These are phyloP conservation scores for Chalcis sispes DNA, from an alignment of 2,888 invertebrate species.

Conservation along the genomic window DNA sequence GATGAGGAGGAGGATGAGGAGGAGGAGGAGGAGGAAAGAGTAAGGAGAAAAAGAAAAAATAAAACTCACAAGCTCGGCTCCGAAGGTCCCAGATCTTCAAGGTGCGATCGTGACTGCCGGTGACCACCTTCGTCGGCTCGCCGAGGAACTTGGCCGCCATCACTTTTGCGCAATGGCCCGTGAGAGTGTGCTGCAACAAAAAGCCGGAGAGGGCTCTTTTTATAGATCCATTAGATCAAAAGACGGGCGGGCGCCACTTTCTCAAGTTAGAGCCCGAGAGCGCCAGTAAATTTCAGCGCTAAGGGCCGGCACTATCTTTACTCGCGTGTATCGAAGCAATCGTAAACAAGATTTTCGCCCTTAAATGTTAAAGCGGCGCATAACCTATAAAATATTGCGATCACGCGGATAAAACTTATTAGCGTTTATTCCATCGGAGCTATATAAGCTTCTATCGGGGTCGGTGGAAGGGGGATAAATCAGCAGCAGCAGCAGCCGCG, in stretches of 20 bases:
- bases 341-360: slow-evolving; percentile 30
- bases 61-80: slow-evolving; percentile 88
- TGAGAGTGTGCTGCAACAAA: slow-evolving; percentile 89
- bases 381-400: slow-evolving; percentile 1
- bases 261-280: slow-evolving; percentile 3
- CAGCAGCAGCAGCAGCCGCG: slow-evolving; percentile 11
- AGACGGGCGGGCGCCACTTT: slow-evolving; percentile 34
- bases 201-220: slow-evolving; percentile 51
- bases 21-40: not conserved
- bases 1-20: too few relatives aligned
- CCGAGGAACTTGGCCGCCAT: slow-evolving; percentile 97
- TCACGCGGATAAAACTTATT: slow-evolving; percentile 49
- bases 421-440: slow-evolving; percentile 20
- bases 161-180: slow-evolving; percentile 98
- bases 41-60: not conserved
- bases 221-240: slow-evolving; percentile 50
- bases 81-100: slow-evolving; percentile 99
- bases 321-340: not conserved
- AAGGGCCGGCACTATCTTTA: not conserved
- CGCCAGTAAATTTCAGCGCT: not conserved
- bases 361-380: slow-evolving; percentile 31
- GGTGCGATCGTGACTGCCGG: slow-evolving; percentile 98
- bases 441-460: slow-evolving; percentile 25
- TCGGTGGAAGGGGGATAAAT: slow-evolving; percentile 29
- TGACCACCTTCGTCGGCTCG: slow-evolving; percentile 94